These are phyloP conservation scores for Dorcus parallelipipedus DNA, from an alignment of 2,888 invertebrate genomes.

Conservation along the genomic window DNA sequence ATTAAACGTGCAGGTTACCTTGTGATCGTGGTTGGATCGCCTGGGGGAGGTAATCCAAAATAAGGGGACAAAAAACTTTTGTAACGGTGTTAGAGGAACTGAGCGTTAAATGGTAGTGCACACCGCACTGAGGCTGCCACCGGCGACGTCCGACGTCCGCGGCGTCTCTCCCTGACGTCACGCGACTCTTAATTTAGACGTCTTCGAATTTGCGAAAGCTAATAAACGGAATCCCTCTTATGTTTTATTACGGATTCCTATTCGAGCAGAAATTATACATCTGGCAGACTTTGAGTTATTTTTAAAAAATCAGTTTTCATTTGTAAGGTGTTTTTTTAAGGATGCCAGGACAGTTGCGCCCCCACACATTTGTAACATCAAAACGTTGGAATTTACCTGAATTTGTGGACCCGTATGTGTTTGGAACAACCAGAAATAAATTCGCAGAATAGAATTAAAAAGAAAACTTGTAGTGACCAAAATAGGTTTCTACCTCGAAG, in stretches of 20 bases:
- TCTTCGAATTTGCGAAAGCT: conserved; percentile 9
- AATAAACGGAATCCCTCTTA: not conserved
- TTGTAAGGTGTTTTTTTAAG: no score
- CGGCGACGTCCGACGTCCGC: conserved; percentile 15
- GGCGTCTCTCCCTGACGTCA: conserved; percentile 25
- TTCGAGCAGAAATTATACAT: not conserved
- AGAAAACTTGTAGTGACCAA: no score
- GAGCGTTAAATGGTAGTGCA: conserved; percentile 22
- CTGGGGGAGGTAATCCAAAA: not conserved
- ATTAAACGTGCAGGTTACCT: not conserved
- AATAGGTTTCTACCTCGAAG: no score
- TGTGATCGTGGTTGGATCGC: not conserved
- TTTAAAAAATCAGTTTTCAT: no score
- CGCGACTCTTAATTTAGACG: conserved; percentile 23
- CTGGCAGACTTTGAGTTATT: no score
- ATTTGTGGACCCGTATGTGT: no score
- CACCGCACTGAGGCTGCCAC: conserved; percentile 27
- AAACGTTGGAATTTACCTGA: no score
- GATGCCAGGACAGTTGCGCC: no score
- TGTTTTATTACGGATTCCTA: not conserved
- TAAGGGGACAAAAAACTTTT: not conserved
- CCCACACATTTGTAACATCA: no score
- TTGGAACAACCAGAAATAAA: no score
- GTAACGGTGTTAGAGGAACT: not conserved
- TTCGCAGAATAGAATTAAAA: no score